A percentile compares a stretch with the other conserved stretches of the same genome.
phyloP scores from a whole-genome alignment of 2,113 vertebrate species.

The Syrrhaptes paradoxus region DNA sequence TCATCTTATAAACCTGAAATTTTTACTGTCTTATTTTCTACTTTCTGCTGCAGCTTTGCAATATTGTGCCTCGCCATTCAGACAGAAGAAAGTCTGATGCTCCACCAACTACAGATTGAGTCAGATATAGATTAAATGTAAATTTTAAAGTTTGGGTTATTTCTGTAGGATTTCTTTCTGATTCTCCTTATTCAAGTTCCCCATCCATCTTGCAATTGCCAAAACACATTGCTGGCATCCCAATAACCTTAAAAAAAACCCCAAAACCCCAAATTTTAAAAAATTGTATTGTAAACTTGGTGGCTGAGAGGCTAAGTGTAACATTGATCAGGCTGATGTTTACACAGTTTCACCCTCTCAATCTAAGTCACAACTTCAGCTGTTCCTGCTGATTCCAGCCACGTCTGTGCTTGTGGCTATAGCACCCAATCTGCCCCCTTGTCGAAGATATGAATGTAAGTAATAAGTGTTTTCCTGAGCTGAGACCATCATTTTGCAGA shows the following conservation, averaged over 20 bases:
- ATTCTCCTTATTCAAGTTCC: neutral
- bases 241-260: neutral
- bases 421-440: neutral
- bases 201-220: neutral
- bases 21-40: neutral
- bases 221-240: neutral
- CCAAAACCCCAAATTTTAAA: no score
- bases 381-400: neutral
- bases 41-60: neutral
- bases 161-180: neutral
- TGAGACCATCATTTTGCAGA: neutral
- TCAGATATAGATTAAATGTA: neutral
- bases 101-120: neutral
- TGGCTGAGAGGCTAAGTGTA: neutral
- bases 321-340: neutral
- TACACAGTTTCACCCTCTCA: neutral
- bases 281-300: neutral
- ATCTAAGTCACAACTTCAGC: neutral
- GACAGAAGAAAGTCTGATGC: neutral
- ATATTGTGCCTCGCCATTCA: neutral
- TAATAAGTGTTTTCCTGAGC: neutral
- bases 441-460: accelerated
- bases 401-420: neutral
- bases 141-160: neutral
- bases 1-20: neutral